phyloP scores from a whole-genome alignment of 2,113 vertebrate species.

The Dendrocopos noguchii region DNA sequence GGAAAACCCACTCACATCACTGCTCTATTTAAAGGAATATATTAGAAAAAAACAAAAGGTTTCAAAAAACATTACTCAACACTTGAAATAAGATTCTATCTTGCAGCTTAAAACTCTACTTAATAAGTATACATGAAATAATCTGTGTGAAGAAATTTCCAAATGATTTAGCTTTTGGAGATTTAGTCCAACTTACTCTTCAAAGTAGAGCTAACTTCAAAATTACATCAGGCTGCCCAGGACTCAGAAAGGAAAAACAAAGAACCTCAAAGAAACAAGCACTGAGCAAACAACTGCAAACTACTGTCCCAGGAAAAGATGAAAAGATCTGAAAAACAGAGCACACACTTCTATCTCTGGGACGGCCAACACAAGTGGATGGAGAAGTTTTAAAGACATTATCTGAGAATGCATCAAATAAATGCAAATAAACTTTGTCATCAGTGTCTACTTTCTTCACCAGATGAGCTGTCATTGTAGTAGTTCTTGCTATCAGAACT shows the following conservation, averaged over 20 bases:
- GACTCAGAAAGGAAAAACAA: neutral
- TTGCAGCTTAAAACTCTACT: neutral
- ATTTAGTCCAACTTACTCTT: neutral
- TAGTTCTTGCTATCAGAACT: neutral
- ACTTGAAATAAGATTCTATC: neutral
- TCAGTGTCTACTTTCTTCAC: neutral
- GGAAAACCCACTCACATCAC: neutral
- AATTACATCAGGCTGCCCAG: neutral
- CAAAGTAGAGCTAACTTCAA: neutral
- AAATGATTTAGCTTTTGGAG: neutral
- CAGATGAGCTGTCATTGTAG: neutral
- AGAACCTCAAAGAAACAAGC: neutral
- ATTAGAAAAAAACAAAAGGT: neutral
- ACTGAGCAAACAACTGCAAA: neutral
- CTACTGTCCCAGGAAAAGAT: neutral
- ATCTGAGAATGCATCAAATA: neutral
- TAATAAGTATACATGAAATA: neutral
- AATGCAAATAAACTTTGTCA: neutral
- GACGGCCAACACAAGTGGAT: neutral
- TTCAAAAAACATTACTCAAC: neutral
- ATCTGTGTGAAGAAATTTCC: neutral
- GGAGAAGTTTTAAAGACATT: neutral
- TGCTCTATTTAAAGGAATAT: neutral
- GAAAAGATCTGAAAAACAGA: neutral
- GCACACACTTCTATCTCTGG: neutral